Evolutionary conservation across 2,797 vertebrate genomes (phyloP), one percentile per base, ranked within the genome.

Genomic region (Poecilia wingei): DNA sequence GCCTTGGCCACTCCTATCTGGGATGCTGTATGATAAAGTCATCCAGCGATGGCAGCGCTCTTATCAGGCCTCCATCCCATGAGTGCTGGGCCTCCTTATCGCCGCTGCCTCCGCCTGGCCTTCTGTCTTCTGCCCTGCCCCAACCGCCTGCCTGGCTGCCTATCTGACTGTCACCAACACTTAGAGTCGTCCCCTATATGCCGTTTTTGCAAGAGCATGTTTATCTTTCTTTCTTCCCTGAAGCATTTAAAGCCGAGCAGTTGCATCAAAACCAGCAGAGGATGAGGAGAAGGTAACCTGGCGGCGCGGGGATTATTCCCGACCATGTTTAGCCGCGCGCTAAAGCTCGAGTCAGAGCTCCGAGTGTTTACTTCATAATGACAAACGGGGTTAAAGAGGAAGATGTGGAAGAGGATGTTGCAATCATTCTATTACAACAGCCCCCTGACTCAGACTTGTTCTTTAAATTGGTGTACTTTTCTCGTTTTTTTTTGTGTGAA

Each of bases 71-170:
- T 91, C 91, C 86, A 87, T 94, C 90, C 92, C 74, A 77, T 75
- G 84, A 93, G 92, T 88, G 82, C 89, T 80, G 89, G 93, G 91
- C 91, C 87, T 93, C 79, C 93, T 96, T 96, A 96, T 96, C 96
- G 64, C 84, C 9, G 76, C 88, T 74, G 85, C 87, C 83, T 89
- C 85, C 79, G 89, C 91, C 86, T 85, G 87, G 84, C 90, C 85
- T 85, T 82, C 83, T 78, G 90, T 88, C 88, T 90, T 76, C 6
- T 86, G 82, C 82, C 88, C 87, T 84, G 36, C 72, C 72, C 86
- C 64, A 77, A 80, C 89, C 78, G 89, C 68, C 87, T 86, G 81
- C 33, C 75, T 85, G 85, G 74, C 84, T 92, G 89, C 90, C 89
- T 88, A 78, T 69, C 79, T 78, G 10, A 57, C 87, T 84, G 89